Conservation (phyloP, 2,797 vertebrate genomes). For the Masticophis lateralis region DNA sequence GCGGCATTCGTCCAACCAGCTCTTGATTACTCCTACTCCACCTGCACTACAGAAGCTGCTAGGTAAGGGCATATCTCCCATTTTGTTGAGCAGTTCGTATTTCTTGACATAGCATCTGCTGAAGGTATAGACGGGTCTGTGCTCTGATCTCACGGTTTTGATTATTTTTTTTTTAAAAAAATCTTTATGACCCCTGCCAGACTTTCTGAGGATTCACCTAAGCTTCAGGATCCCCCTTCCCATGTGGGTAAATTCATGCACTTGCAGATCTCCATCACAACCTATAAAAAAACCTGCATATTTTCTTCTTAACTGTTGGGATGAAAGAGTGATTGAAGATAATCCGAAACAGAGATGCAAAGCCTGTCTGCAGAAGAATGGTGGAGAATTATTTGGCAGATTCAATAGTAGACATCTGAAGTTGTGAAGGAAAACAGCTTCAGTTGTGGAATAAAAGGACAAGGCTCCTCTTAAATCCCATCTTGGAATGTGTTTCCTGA, state of each 20-base stretch:
- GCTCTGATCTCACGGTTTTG: not conserved
- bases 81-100: not conserved
- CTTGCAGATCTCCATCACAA: not conserved
- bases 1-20: slow-evolving; percentile 87
- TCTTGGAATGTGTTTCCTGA: not conserved
- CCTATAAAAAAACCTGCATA: not conserved
- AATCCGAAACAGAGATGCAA: not conserved
- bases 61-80: slow-evolving; percentile 72
- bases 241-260: not conserved
- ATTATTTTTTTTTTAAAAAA: not conserved
- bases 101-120: not conserved
- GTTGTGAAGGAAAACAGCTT: not conserved
- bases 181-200: not conserved
- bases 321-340: not conserved
- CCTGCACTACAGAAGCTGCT: slow-evolving; percentile 94
- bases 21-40: slow-evolving; percentile 86
- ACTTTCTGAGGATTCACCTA: not conserved
- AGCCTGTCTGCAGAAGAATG: not conserved
- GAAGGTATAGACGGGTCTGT: too few relatives aligned
- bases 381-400: not conserved
- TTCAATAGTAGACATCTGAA: not conserved
- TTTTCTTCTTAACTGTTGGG: not conserved
- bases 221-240: not conserved
- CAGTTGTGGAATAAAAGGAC: not conserved
- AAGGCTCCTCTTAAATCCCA: not conserved